These are phyloP conservation scores for Tenthredo notha DNA, from an alignment of 2,888 invertebrate genomes.

Conservation along the genomic window DNA sequence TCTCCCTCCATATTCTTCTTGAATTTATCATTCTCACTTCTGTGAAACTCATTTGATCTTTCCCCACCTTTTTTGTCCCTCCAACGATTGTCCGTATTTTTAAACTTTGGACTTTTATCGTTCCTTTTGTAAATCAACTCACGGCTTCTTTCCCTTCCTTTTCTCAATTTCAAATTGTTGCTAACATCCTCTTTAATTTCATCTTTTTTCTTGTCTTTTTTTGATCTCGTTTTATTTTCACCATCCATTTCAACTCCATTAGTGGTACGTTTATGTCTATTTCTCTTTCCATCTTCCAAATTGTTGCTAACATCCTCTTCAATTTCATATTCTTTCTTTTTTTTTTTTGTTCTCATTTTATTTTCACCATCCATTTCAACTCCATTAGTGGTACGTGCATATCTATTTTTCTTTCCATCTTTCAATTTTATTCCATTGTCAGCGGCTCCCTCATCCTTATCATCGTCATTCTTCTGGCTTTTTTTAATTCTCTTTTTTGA, in stretches of 20 bases:
- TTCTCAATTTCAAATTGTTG: neutral
- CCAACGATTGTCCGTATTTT: constrained; percentile 15
- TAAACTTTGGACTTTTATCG: neutral
- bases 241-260: neutral
- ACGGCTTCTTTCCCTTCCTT: neutral
- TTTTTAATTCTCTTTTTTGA: constrained; percentile 6
- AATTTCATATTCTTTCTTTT: neutral
- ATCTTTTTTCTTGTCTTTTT: neutral
- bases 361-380: neutral
- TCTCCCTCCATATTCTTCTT: neutral
- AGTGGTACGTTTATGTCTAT: neutral
- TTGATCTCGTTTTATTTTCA: neutral
- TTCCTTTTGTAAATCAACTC: neutral
- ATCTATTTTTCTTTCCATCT: neutral
- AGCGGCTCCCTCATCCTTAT: neutral
- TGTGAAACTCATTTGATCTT: neutral
- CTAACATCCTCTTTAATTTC: neutral
- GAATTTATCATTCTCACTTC: neutral
- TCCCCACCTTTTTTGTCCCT: neutral
- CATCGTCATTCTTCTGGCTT: neutral
- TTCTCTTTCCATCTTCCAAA: neutral
- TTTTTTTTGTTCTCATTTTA: neutral
- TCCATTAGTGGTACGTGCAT: neutral
- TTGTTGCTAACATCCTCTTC: neutral
- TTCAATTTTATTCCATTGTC: neutral